Conservation (phyloP, 2,113 vertebrate species). For the Corythornis madagascariensis region DNA sequence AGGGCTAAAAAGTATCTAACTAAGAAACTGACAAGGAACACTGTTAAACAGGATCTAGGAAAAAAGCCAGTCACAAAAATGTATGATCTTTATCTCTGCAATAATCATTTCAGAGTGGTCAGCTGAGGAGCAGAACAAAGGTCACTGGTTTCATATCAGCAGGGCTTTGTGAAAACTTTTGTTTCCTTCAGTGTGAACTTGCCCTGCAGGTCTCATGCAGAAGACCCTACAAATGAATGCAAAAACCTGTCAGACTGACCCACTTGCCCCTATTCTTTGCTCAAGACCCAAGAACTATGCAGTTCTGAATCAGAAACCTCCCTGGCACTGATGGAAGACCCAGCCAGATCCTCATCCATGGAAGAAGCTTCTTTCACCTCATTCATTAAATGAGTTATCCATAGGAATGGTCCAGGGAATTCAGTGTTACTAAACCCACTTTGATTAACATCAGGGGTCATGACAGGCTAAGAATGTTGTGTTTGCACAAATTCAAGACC, state of each 20-base stretch:
- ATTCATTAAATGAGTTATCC: not conserved
- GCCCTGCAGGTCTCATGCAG: not conserved
- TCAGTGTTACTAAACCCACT: not conserved
- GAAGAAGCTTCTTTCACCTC: not conserved
- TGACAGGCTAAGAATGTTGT: not conserved
- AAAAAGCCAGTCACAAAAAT: conserved; percentile 50
- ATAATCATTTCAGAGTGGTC: conserved; percentile 51
- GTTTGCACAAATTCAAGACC: not conserved
- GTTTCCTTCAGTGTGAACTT: not conserved
- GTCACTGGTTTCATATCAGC: not conserved
- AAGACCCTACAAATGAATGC: not conserved
- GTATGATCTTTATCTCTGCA: conserved; percentile 53
- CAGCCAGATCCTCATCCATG: not conserved
- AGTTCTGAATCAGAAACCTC: not conserved
- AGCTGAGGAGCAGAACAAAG: conserved; percentile 2
- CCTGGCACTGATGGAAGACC: not conserved
- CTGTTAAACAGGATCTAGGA: conserved; percentile 63
- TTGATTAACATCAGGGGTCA: not conserved
- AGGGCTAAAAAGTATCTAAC: conserved; percentile 43
- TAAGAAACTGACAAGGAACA: conserved; percentile 57
- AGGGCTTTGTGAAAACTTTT: conserved; percentile 17
- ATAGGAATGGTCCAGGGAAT: not conserved
- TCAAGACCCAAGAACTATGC: not conserved
- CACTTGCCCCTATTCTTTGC: not conserved
- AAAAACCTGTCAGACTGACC: not conserved